phyloP scores from a whole-genome alignment of 2,888 invertebrate species.

The Apamea monoglypha region DNA sequence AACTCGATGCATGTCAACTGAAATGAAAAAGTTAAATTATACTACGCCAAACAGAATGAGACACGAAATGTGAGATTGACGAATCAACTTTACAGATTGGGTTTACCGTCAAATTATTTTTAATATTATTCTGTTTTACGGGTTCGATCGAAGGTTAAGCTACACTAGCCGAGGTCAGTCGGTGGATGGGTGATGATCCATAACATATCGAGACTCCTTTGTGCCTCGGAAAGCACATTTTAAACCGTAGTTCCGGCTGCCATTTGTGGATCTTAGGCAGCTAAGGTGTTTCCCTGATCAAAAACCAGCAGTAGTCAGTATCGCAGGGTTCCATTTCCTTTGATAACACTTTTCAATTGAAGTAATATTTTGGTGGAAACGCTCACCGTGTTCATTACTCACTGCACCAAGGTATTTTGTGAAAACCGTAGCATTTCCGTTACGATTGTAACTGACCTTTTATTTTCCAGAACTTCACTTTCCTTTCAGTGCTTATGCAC shows the following conservation, averaged over 20 bases:
- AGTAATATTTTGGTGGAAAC: not conserved
- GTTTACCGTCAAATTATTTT: no score
- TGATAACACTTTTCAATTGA: not conserved
- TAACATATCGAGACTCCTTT: not conserved
- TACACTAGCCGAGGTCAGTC: not conserved
- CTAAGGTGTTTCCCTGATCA: not conserved
- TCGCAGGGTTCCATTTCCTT: not conserved
- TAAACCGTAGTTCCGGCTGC: not conserved
- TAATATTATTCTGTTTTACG: not conserved
- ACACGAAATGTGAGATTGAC: conserved; percentile 11
- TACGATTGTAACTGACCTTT: not conserved
- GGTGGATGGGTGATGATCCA: not conserved
- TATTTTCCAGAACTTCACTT: not conserved
- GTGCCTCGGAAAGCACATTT: not conserved
- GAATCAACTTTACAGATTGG: not conserved
- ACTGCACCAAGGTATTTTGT: not conserved
- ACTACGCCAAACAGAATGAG: not conserved
- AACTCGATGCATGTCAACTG: conserved; percentile 33
- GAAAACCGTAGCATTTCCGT: not conserved
- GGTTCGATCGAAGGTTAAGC: not conserved
- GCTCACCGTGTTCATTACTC: not conserved
- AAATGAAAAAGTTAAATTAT: conserved; percentile 49
- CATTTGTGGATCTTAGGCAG: not conserved
- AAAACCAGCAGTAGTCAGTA: not conserved
- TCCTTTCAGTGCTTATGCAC: not conserved